Evolutionary conservation across 2,888 invertebrate species (phyloP).

Genomic region (Cryptosula pallasiana): DNA sequence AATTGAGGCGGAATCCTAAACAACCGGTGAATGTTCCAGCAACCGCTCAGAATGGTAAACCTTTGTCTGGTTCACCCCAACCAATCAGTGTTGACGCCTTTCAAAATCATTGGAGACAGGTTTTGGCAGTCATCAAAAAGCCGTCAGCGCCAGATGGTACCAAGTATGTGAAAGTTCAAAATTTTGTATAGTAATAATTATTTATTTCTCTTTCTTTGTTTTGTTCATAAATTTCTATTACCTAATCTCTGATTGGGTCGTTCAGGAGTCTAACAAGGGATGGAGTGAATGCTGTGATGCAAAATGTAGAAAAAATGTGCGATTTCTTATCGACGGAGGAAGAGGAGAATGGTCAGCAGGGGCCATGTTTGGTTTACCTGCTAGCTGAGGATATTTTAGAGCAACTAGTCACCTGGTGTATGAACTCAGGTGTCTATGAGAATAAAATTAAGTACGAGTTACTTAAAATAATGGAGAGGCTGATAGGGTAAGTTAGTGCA

Average conservation of each 20-base stretch:
- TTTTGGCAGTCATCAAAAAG: constrained; percentile 70
- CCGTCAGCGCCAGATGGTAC: constrained; percentile 62
- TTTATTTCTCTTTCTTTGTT: too few species aligned
- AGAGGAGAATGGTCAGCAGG: constrained; percentile 53
- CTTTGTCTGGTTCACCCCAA: constrained; percentile 27
- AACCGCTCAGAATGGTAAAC: not conserved
- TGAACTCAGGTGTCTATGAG: constrained; percentile 40
- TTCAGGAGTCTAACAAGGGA: constrained; percentile 56
- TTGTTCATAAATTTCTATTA: too few species aligned
- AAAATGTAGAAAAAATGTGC: constrained; percentile 80
- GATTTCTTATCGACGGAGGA: constrained; percentile 76
- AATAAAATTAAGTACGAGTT: constrained; percentile 18
- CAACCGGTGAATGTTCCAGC: not conserved
- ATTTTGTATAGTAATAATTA: too few species aligned
- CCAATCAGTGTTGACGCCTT: constrained; percentile 84
- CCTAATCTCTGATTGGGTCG: too few species aligned
- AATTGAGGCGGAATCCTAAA: not conserved
- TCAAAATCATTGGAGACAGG: constrained; percentile 90
- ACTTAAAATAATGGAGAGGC: constrained; percentile 18
- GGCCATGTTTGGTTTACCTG: constrained; percentile 71
- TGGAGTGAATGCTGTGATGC: constrained; percentile 82
- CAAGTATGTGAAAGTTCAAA: too few species aligned
- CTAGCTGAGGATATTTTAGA: constrained; percentile 80
- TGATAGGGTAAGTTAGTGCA: not conserved
- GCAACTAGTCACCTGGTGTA: constrained; percentile 80